Evolutionary conservation across 2,797 vertebrate species (phyloP).

Genomic region (Pogonophryne albipinna): DNA sequence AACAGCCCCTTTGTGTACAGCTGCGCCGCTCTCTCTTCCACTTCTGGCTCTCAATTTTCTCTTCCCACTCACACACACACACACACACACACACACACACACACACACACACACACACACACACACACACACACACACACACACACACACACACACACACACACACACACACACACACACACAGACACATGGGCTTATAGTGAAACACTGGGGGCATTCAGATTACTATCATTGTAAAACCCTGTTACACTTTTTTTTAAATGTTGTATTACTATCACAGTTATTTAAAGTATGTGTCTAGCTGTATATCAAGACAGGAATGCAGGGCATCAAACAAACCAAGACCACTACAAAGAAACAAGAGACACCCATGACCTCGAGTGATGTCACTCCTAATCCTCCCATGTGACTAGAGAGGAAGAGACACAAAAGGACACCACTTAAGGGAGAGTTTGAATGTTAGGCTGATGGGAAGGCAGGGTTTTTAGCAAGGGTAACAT

Average conservation of each 20-base stretch:
- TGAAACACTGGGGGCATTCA: conserved; percentile 69
- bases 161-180: conserved; percentile 28
- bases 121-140: conserved; percentile 53
- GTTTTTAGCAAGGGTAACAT: conserved; percentile 39
- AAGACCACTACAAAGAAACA: conserved; percentile 41
- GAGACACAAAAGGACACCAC: conserved; percentile 45
- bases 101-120: conserved; percentile 26
- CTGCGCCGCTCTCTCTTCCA: conserved; percentile 63
- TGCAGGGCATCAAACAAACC: conserved; percentile 25
- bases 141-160: not conserved
- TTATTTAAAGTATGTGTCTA: conserved; percentile 5
- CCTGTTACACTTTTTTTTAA: not conserved
- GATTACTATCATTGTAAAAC: conserved; percentile 24
- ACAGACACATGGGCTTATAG: conserved; percentile 54
- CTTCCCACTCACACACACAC: conserved; percentile 52
- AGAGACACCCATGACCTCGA: conserved; percentile 47
- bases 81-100: not conserved
- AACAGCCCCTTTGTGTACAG: conserved; percentile 81
- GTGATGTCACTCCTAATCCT: conserved; percentile 69
- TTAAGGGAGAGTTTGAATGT: conserved; percentile 36
- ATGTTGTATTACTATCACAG: not conserved
- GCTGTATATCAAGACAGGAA: conserved; percentile 31
- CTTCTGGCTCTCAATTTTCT: conserved; percentile 53
- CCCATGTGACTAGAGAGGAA: conserved; percentile 58
- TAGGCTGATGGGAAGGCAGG: conserved; percentile 4